Evolutionary conservation across 2,888 invertebrate species (phyloP), one percentile per base, ranked within the genome.

Genomic region (Autographa pulchrina): DNA sequence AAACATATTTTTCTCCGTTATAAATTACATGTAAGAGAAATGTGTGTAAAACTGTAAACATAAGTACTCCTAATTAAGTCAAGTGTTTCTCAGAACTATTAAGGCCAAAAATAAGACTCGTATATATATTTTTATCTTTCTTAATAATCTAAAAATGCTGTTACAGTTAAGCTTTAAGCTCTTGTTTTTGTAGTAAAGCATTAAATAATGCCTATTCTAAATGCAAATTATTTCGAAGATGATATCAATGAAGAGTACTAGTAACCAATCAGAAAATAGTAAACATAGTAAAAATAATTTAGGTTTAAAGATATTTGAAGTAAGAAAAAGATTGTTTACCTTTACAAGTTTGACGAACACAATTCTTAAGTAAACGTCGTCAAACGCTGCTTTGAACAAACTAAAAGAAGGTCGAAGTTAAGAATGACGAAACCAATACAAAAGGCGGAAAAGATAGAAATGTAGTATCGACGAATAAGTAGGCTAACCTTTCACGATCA

Each of bases 21-120:
- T 70, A 71, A 82, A 68, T 64, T 73, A 68, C 68, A 80, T 70
- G 70, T 78, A 75, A 63, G 66, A 70, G 66, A 67, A 74, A 75
- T 78, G 76, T 73, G 74, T 77, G 71, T 80, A 74, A 81, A 80
- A 78, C 77, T 76, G 79, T 84, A 80, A 76, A 73, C 75, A 72
- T 83, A 85, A 77, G 68, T 84, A 77, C 54, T 62, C 78, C 79
- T 81, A 87, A 86, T 88, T 87, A 87, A 81, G 66, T 63, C 62
- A 81, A 84, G 80, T 77, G 74, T 82, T 87, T 85, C 84, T 80
- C 70, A 43, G 84, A 76, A 78, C 84, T 73, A 78, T 82, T 80
- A 84, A 82, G 70, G 16, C 65, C 70, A 68, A 80, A 75, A 77
- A 63, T 75, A 80, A 72, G 68, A 66, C 77, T 65, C 77, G 61